These are phyloP conservation scores for Mactra quadrangularis DNA, from an alignment of 1,140 invertebrate species.

Conservation along the genomic window DNA sequence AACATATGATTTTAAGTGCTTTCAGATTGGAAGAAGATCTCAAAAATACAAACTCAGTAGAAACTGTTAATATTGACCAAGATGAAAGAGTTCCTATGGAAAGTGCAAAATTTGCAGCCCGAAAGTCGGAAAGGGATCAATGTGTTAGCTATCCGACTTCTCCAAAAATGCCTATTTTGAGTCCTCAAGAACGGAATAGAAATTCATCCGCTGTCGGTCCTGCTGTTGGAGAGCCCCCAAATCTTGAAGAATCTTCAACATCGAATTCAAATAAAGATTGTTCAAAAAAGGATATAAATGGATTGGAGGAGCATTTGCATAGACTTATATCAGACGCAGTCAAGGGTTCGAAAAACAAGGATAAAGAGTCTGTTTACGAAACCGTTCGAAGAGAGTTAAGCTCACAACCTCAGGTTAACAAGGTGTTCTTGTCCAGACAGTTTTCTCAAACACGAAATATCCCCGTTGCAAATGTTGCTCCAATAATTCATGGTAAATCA, in stretches of 20 bases:
- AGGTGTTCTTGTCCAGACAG: slow-evolving; percentile 49
- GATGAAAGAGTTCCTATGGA: slow-evolving; percentile 52
- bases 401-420: slow-evolving; percentile 46
- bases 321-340: slow-evolving; percentile 58
- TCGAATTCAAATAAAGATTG: neutral
- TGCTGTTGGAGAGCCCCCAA: slow-evolving; percentile 54
- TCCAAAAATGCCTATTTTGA: slow-evolving; percentile 67
- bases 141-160: slow-evolving; percentile 41
- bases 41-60: slow-evolving; percentile 39
- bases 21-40: slow-evolving; percentile 62
- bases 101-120: slow-evolving; percentile 41
- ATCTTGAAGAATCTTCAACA: slow-evolving; percentile 48
- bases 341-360: slow-evolving; percentile 34
- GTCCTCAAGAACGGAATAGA: slow-evolving; percentile 63
- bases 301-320: slow-evolving; percentile 53
- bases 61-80: slow-evolving; percentile 51
- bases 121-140: slow-evolving; percentile 16
- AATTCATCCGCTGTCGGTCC: slow-evolving; percentile 45
- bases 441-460: slow-evolving; percentile 59
- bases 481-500: slow-evolving; percentile 60
- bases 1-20: slow-evolving; percentile 66
- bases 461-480: slow-evolving; percentile 67
- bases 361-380: slow-evolving; percentile 46
- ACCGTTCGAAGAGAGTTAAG: slow-evolving; percentile 29
- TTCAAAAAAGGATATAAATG: slow-evolving; percentile 52